Percentiles rank a stretch among this genome's conserved stretches.
These are phyloP conservation scores for Lasiommata megera DNA, from an alignment of 2,888 invertebrate genomes.

Conservation along the genomic window DNA sequence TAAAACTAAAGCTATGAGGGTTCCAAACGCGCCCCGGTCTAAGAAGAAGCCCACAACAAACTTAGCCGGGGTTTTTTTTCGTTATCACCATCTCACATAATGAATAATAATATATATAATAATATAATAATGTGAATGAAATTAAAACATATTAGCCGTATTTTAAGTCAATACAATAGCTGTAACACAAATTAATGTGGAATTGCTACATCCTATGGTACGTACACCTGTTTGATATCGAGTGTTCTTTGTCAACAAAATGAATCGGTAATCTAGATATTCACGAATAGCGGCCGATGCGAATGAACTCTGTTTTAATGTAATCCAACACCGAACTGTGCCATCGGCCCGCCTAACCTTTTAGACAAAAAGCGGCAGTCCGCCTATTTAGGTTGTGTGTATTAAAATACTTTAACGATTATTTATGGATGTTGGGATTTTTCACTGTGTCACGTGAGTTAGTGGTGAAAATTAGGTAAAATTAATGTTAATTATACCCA, in stretches of 20 bases:
- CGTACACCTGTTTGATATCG: conserved; percentile 36
- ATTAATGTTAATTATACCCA: too few relatives aligned
- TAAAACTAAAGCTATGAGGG: too few relatives aligned
- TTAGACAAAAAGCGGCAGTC: conserved; percentile 56
- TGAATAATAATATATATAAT: too few relatives aligned
- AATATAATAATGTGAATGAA: too few relatives aligned
- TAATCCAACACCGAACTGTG: conserved; percentile 70
- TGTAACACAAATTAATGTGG: conserved; percentile 16
- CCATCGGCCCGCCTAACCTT: conserved; percentile 72
- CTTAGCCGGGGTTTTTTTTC: too few relatives aligned
- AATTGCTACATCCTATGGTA: conserved; percentile 40
- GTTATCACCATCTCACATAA: too few relatives aligned
- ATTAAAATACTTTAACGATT: conserved; percentile 26
- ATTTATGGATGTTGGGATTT: conserved; percentile 13
- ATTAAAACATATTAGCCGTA: too few relatives aligned
- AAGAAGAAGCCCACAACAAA: too few relatives aligned
- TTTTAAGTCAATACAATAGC: not conserved
- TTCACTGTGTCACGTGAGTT: not conserved
- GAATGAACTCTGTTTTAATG: conserved; percentile 76
- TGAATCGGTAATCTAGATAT: conserved; percentile 72
- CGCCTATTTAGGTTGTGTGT: conserved; percentile 46
- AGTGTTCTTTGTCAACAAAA: conserved; percentile 58
- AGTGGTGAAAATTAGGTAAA: too few relatives aligned
- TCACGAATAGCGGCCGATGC: conserved; percentile 67
- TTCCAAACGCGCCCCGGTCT: too few relatives aligned